phyloP scores from a whole-genome alignment of 2,888 invertebrate genomes.

The Tiliacea aurago region DNA sequence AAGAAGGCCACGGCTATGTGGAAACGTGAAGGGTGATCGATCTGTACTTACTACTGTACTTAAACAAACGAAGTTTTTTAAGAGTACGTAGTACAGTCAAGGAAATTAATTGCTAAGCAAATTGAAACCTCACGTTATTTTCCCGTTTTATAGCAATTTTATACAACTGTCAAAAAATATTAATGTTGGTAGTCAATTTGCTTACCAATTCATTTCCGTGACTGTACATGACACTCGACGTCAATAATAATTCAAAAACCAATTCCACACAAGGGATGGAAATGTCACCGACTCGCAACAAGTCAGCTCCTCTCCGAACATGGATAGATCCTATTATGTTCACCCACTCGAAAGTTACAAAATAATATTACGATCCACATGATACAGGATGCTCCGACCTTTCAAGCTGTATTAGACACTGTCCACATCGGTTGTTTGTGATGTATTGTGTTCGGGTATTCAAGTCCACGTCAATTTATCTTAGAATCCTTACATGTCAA shows the following conservation, averaged over 20 bases:
- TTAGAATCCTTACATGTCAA: not conserved
- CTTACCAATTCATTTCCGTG: not conserved
- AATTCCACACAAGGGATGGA: constrained; percentile 12
- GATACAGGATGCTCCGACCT: constrained; percentile 2
- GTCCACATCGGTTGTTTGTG: constrained; percentile 23
- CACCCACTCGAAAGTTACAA: constrained; percentile 1
- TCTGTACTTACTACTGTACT: not conserved
- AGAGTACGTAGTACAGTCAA: not conserved
- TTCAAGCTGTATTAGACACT: not conserved
- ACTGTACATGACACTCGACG: not conserved
- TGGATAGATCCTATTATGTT: not conserved
- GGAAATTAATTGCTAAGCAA: not conserved
- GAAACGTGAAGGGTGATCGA: not conserved
- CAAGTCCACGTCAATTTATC: constrained; percentile 21
- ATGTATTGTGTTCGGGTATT: constrained; percentile 20
- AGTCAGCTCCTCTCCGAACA: too few species aligned
- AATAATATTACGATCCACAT: constrained; percentile 13
- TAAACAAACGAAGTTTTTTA: not conserved
- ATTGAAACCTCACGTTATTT: not conserved
- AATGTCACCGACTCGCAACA: constrained; percentile 1
- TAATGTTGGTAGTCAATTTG: not conserved
- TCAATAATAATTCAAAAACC: constrained; percentile 17
- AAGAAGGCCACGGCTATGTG: too few species aligned
- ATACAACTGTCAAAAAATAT: not conserved
- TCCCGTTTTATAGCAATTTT: not conserved